These are phyloP conservation scores for Tiliqua scincoides DNA, from an alignment of 2,113 vertebrate genomes.

Conservation along the genomic window DNA sequence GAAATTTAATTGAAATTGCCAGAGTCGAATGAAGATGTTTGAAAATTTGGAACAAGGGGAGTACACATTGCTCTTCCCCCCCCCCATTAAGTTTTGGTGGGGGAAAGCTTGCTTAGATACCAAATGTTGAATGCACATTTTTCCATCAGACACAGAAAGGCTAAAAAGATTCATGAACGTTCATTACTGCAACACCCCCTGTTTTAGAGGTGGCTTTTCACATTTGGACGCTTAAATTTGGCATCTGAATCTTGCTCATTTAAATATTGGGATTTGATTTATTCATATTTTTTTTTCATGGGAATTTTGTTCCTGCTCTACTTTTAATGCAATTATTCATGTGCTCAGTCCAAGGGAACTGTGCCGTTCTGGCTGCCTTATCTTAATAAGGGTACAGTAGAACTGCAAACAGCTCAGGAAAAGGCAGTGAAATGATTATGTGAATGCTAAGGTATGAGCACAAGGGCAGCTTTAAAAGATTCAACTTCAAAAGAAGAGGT, in stretches of 20 bases:
- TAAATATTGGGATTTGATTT: neutral
- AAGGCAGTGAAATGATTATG: neutral
- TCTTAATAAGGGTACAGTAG: conserved; percentile 5
- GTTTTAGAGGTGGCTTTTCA: neutral
- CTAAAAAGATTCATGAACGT: no score
- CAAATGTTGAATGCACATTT: neutral
- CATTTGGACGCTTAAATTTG: neutral
- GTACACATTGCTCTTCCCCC: no score
- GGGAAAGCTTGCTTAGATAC: no score
- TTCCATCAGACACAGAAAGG: neutral
- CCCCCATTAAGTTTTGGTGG: neutral
- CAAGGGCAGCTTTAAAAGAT: neutral
- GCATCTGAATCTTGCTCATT: neutral
- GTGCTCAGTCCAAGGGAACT: neutral
- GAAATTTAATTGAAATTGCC: neutral
- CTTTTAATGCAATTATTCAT: conserved; percentile 9
- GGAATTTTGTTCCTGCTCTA: neutral
- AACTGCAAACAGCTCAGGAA: neutral
- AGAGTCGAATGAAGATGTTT: neutral
- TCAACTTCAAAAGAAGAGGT: neutral
- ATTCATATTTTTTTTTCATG: neutral
- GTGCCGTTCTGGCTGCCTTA: neutral
- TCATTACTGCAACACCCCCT: neutral
- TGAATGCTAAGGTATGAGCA: neutral
- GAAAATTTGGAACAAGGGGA: no score